Conservation (phyloP, 2,113 vertebrate species). For the Odobenus rosmarus region DNA sequence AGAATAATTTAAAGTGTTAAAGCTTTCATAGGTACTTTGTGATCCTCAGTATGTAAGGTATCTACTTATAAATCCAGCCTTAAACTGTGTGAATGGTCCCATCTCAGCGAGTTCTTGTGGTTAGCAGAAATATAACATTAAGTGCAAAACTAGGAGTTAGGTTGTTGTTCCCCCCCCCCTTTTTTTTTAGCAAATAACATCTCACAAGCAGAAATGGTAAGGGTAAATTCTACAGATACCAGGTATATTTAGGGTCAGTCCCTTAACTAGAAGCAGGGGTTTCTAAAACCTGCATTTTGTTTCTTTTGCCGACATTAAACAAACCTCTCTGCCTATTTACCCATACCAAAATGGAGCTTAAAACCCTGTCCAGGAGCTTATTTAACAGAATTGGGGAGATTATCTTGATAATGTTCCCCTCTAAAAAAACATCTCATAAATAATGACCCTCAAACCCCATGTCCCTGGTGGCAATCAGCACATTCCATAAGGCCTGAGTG, state of each 20-base stretch:
- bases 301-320: background rate
- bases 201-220: background rate
- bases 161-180: background rate
- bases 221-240: background rate
- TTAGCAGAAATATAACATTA: background rate
- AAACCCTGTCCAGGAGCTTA: background rate
- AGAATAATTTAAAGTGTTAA: conserved; percentile 9
- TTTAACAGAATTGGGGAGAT: background rate
- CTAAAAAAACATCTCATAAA: background rate
- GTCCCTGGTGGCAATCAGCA: background rate
- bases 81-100: background rate
- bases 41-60: background rate
- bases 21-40: background rate
- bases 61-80: background rate
- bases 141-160: background rate
- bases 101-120: background rate
- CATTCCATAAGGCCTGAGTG: background rate
- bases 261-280: background rate
- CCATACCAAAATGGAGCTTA: background rate
- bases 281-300: background rate
- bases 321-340: background rate
- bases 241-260: background rate
- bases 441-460: background rate
- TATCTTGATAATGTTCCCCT: background rate
- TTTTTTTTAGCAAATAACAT: background rate